Base-by-base conservation (phyloP, 2,113 vertebrate genomes). In the Oncorhynchus tshawytscha region DNA sequence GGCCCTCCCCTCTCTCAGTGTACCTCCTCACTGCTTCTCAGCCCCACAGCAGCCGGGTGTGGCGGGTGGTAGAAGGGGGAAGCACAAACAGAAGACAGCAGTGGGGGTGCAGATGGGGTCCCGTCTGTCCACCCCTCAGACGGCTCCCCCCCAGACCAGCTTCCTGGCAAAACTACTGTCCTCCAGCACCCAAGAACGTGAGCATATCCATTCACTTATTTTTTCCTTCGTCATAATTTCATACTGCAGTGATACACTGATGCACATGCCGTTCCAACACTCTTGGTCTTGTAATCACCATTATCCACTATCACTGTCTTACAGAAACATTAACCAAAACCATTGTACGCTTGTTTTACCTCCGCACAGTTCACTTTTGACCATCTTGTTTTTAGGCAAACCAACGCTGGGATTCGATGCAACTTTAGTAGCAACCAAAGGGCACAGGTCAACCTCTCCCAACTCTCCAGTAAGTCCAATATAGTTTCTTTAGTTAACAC, bases 161-260 rank as follows among this genome's bases (percentile, higher is more conserved):
- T 95, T 94, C 87, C 91, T 95, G 51, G 95, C 94, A 4, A 94
- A 95, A 79, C 93, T 97, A 70, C 93, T 97, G 54, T 95, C 92
- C 13, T 70, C 94, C 80, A 89, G 93, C 92, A 80, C 90, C 25
- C 82, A 77, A 20, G 91, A 92, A 73, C 85, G 92, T 93, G 78
- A 86, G 91, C 88, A 73, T 1, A 0, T 24, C 68, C 27, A 22
- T 24, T 67, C 27, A 27, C 51, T 54, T 15, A 1, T 1, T 16
- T 18, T 16, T 16, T 18, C 15, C 51, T 54, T 54, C 51, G 1
- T 54, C 16, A 54, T 54, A 54, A 16, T 18, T 16, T 54, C 16
- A 18, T 54, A 54, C 51, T 18, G 51, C 51, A 16, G 51, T 18
- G 16, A 16, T 54, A 54, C 15, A 15, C 51, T 54, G 39, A 11